Evolutionary conservation across 2,888 invertebrate genomes (phyloP).

Genomic region (Molanna angustata): DNA sequence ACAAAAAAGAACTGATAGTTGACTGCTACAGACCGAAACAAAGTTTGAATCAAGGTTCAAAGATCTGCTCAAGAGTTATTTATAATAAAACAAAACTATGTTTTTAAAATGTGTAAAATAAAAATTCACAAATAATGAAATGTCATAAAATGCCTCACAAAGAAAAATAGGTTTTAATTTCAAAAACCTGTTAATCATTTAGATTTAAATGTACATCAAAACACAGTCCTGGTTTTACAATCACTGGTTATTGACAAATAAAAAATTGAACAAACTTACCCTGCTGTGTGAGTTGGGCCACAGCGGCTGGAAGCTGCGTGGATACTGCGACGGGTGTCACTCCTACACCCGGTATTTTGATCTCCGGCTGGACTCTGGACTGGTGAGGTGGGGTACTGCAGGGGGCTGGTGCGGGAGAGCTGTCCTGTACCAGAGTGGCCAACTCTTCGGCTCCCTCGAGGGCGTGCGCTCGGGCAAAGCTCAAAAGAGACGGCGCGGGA

Average conservation of each 20-base stretch:
- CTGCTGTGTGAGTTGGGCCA: slow-evolving; percentile 60
- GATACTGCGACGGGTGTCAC: slow-evolving; percentile 60
- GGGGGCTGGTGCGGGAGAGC: background rate
- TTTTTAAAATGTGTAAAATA: no score
- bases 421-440: slow-evolving; percentile 1
- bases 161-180: no score
- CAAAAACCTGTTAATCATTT: no score
- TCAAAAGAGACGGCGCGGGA: slow-evolving; percentile 68
- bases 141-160: no score
- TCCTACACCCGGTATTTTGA: slow-evolving; percentile 58
- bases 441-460: slow-evolving; percentile 57
- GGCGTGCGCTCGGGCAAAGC: slow-evolving; percentile 71
- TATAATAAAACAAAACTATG: no score
- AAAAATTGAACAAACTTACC: slow-evolving; percentile 41
- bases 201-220: no score
- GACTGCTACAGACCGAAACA: no score
- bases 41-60: no score
- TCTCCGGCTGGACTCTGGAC: slow-evolving; percentile 42
- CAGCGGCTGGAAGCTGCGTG: slow-evolving; percentile 59
- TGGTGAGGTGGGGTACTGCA: slow-evolving; percentile 20
- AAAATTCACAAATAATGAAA: no score
- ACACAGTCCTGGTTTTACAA: no score
- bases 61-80: no score
- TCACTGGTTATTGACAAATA: background rate
- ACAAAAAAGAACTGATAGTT: no score